Conservation (phyloP, 2,888 invertebrate species). For the Pyrocoelia pectoralis region DNA sequence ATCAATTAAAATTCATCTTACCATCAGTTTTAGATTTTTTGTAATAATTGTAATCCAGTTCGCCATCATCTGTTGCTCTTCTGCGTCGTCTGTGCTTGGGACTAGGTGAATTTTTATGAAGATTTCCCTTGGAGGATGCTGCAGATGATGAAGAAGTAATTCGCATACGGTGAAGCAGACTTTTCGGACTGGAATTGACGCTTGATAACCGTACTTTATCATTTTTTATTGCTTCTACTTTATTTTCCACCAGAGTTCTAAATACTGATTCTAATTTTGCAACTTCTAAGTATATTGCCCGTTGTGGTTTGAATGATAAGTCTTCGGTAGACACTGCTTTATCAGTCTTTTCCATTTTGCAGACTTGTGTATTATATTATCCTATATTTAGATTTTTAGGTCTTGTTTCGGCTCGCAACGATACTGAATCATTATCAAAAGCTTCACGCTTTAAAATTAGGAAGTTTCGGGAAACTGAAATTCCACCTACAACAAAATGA, state of each 20-base stretch:
- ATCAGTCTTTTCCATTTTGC: constrained; percentile 62
- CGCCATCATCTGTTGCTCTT: constrained; percentile 21
- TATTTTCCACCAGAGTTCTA: constrained; percentile 75
- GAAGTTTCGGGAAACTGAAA: too few species aligned
- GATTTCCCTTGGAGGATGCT: constrained; percentile 58
- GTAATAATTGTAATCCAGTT: constrained; percentile 17
- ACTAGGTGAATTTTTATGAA: constrained; percentile 32
- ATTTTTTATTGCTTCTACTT: constrained; percentile 52
- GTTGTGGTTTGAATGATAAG: constrained; percentile 45
- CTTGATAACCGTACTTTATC: constrained; percentile 42
- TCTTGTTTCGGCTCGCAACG: too few species aligned
- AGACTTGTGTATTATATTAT: neutral
- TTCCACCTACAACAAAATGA: too few species aligned
- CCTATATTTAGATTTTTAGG: too few species aligned
- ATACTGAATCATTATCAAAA: too few species aligned
- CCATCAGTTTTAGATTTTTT: constrained; percentile 26
- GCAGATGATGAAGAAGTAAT: constrained; percentile 60
- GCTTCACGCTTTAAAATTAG: too few species aligned
- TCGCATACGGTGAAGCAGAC: constrained; percentile 54
- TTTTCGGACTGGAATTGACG: constrained; percentile 58
- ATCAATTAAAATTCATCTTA: constrained; percentile 13
- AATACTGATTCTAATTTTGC: constrained; percentile 74
- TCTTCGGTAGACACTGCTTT: constrained; percentile 78
- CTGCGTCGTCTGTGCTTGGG: constrained; percentile 24
- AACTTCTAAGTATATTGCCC: constrained; percentile 61